Base-by-base conservation (phyloP, 2,888 invertebrate genomes). In the Lepidochrysops patricia region DNA sequence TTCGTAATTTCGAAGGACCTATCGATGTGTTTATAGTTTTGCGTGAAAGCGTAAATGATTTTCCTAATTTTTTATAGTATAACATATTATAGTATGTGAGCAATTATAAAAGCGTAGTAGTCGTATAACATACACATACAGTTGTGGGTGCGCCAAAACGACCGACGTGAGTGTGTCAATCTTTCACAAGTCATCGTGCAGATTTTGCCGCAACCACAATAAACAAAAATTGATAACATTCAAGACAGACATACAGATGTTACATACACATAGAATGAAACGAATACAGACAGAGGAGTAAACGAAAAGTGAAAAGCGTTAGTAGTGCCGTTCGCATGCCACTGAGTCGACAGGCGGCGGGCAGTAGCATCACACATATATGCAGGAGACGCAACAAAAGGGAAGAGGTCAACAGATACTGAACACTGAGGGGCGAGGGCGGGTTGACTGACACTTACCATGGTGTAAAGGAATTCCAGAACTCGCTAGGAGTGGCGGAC, bases 381-480 rank as follows among this genome's bases (percentile, higher is more conserved):
- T 89, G 90, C 89, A 89, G 87, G 84, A 88, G 73, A 85, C 70
- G 90, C 89, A 90, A 90, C 90, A 79, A 86, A 89, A 90, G 80
- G 80, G 81, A 87, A 85, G 82, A 86, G 83, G 85, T 84, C 80
- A 88, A 87, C 84, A 85, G 82, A 87, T 87, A 88, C 80, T 86
- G 84, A 89, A 89, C 89, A 89, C 88, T 87, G 88, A 89, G 89
- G 89, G 89, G 87, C 88, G 89, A 87, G 89, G 90, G 90, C 85
- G 88, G 89, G 86, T 83, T 89, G 90, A 90, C 90, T 92, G 94
- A 92, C 94, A 97, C 97, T 97, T 97, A 97, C 97, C 97, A 95
- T 94, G 96, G 96, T 93, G 95, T 95, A 95, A 97, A 97, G 94
- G 96, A 96, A 94, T 95, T 97, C 97, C 97, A 97, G 96, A 97